Base-by-base conservation (phyloP, 2,888 invertebrate species). In the Diploptera punctata region DNA sequence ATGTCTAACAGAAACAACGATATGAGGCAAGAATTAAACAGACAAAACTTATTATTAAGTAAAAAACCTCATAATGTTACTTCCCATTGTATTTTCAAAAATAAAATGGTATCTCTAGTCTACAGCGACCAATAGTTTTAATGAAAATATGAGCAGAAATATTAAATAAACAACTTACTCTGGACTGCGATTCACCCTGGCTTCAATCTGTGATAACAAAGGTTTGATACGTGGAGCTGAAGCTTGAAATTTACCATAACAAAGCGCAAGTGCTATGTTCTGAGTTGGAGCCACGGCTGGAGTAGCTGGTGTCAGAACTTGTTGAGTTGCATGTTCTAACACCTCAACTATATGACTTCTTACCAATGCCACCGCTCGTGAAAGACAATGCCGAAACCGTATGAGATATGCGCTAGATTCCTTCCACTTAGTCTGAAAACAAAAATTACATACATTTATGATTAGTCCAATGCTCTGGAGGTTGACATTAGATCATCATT, bases 181-280 rank as follows among this genome's bases (percentile, higher is more conserved):
- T 65, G 61, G 44, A 44, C 62, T 75, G 65, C 65, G 43, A 62
- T 57, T 70, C 60, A 86, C 88, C 86, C 85, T 96, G 88, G 95
- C 94, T 47, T 98, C 98, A 29, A 98, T 87, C 78, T 96, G 90
- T 74, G 90, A 88, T 54, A 97, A 91, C 9, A 98, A 88, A 73
- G 90, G 88, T 78, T 90, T 93, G 0, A 97, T 87, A 80, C 95
- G 93, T 0, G 93, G 91, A 0, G 98, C 92, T n/a, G 94, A 93
- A 0, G 95, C 93, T 81, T 97, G 94, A 81, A 98, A 99, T 83
- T 97, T 95, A 0, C 98, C 98, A 80, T 98, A 99, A 80, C 95
- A 98, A 43, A 89, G 89, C 61, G 92, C 96, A 85, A 90, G 93
- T 33, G 92, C 90, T 0, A 91, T 89, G 77, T 93, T 91, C 24